phyloP scores from a whole-genome alignment of 2,797 vertebrate genomes.

The Artibeus jamaicensis region DNA sequence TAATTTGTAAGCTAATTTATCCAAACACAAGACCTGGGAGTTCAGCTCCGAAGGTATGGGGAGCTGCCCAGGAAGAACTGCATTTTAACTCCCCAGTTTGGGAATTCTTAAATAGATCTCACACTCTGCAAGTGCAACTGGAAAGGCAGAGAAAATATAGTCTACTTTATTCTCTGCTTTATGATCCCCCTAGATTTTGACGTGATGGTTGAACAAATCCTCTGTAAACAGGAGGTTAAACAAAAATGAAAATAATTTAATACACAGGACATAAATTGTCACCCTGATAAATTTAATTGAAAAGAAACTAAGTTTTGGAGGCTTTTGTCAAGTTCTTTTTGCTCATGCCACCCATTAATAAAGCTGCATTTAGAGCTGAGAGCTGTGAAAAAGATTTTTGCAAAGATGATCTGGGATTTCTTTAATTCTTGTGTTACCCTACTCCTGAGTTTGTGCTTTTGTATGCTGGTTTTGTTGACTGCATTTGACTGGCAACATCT shows the following conservation, averaged over 20 bases:
- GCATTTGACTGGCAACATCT: not conserved
- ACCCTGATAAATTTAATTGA: not conserved
- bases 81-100: not conserved
- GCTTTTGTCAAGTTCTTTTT: not conserved
- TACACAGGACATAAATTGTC: not conserved
- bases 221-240: not conserved
- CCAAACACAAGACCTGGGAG: not conserved
- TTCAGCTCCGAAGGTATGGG: not conserved
- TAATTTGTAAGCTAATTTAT: conserved; percentile 62
- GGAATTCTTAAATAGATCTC: not conserved
- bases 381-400: not conserved
- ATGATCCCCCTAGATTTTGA: not conserved
- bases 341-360: not conserved
- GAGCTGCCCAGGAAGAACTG: not conserved
- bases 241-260: conserved; percentile 39
- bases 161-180: not conserved
- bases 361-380: not conserved
- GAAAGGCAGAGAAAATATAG: not conserved
- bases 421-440: not conserved
- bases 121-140: not conserved
- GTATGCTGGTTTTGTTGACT: not conserved
- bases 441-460: not conserved
- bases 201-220: not conserved
- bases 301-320: not conserved
- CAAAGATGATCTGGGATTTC: not conserved